Conservation (phyloP, 1,140 invertebrate species). For the Whitmania pigra region DNA sequence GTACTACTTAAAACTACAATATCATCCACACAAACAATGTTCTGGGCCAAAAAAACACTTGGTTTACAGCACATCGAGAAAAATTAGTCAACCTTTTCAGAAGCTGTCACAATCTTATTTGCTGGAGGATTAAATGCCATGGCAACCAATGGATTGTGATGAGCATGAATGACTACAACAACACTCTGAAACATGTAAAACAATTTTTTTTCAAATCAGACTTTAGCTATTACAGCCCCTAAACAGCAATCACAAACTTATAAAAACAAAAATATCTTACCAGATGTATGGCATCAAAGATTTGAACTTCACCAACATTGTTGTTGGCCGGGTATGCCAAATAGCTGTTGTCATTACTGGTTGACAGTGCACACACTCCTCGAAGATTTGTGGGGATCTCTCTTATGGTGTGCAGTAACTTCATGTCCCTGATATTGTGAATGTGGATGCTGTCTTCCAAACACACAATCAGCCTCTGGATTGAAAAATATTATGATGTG, state of each 20-base stretch:
- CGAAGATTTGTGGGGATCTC: conserved; percentile 88
- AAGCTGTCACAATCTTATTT: conserved; percentile 77
- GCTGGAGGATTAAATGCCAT: conserved; percentile 81
- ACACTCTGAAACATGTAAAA: conserved; percentile 57
- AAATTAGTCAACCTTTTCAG: conserved; percentile 47
- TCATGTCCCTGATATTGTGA: conserved; percentile 98
- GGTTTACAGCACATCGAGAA: too few species aligned
- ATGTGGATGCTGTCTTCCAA: conserved; percentile 94
- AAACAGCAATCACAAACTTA: conserved; percentile 5
- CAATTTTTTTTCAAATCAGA: conserved; percentile 18
- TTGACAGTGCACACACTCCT: conserved; percentile 81
- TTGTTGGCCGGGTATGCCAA: conserved; percentile 91
- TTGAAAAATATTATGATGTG: not conserved
- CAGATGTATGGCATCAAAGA: conserved; percentile 91
- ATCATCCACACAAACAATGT: not conserved
- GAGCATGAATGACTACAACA: conserved; percentile 88
- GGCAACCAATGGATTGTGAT: conserved; percentile 88
- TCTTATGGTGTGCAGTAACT: conserved; percentile 89
- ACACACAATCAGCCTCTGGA: conserved; percentile 84
- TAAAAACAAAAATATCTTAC: conserved; percentile 45
- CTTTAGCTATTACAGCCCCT: not conserved
- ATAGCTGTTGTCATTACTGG: conserved; percentile 75
- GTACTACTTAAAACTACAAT: not conserved
- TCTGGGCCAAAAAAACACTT: not conserved
- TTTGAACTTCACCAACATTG: conserved; percentile 86